Conservation (phyloP, 1,140 invertebrate species). For the Drosophila kikkawai region DNA sequence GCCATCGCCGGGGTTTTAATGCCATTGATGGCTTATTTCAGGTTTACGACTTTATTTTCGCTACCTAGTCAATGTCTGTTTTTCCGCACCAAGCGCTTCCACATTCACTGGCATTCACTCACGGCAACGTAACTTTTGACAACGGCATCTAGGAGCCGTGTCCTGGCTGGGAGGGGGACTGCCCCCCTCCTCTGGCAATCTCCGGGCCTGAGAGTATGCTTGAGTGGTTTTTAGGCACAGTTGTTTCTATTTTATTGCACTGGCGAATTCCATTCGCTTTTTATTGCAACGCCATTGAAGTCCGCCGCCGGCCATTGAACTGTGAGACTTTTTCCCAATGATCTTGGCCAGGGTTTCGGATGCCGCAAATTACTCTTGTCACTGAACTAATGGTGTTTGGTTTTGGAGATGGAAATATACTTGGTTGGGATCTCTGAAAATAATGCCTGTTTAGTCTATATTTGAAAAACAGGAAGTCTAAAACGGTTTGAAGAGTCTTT, state of each 20-base stretch:
- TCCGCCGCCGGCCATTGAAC: slow-evolving; percentile 70
- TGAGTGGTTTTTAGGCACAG: slow-evolving; percentile 82
- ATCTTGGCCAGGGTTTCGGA: slow-evolving; percentile 39
- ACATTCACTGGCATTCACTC: slow-evolving; percentile 65
- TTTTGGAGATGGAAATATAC: background rate
- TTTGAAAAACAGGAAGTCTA: background rate
- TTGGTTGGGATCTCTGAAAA: background rate
- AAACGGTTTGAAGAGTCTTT: background rate
- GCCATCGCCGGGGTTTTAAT: slow-evolving; percentile 72
- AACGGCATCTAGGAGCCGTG: slow-evolving; percentile 37
- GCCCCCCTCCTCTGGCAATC: background rate
- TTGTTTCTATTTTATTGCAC: slow-evolving; percentile 82
- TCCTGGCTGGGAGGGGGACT: background rate
- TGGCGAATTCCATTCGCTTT: slow-evolving; percentile 70
- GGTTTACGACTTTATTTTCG: slow-evolving; percentile 83
- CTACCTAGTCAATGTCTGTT: slow-evolving; percentile 71
- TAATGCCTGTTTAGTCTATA: background rate
- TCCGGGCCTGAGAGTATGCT: slow-evolving; percentile 55
- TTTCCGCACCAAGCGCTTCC: slow-evolving; percentile 7
- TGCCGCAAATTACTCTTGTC: slow-evolving; percentile 39
- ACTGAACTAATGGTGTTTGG: slow-evolving; percentile 19
- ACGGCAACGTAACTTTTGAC: slow-evolving; percentile 74
- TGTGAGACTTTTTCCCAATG: slow-evolving; percentile 61
- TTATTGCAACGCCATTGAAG: slow-evolving; percentile 79
- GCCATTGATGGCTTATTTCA: slow-evolving; percentile 83